A percentile compares a stretch with the other conserved stretches of the same genome.
These are phyloP conservation scores for Catonia carolina DNA, from an alignment of 2,888 invertebrate genomes.

Conservation along the genomic window DNA sequence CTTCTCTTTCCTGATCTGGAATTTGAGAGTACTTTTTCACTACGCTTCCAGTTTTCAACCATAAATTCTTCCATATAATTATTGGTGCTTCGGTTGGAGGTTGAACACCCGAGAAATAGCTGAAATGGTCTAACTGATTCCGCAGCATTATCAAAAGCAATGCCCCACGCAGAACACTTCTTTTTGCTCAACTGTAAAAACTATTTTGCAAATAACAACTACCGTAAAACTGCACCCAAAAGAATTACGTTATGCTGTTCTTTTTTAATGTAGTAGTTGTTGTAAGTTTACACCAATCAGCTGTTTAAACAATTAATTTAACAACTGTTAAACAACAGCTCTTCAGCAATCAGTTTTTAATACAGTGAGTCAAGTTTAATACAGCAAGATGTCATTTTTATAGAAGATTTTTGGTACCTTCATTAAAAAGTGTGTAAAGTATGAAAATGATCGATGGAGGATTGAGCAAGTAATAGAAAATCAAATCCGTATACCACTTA, in stretches of 20 bases:
- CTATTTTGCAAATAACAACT: slow-evolving; percentile 10
- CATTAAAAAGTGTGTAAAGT: no score
- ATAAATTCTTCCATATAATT: slow-evolving; percentile 7
- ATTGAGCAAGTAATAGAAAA: no score
- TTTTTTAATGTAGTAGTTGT: no score
- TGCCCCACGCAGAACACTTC: slow-evolving; percentile 13
- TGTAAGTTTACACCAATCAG: no score
- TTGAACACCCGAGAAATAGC: slow-evolving; percentile 13
- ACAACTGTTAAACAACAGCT: no score
- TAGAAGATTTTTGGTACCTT: no score
- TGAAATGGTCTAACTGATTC: slow-evolving; percentile 15
- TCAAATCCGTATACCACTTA: no score
- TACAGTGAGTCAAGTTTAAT: no score
- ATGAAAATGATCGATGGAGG: no score
- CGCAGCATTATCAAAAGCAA: slow-evolving; percentile 13
- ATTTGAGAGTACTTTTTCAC: slow-evolving; percentile 6
- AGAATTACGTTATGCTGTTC: slow-evolving; percentile 13
- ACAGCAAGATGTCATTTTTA: no score
- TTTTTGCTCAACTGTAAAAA: slow-evolving; percentile 8
- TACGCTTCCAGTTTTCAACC: slow-evolving; percentile 19
- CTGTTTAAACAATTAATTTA: no score
- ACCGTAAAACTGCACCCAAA: slow-evolving; percentile 1
- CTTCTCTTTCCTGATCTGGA: slow-evolving; percentile 13
- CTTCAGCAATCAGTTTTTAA: no score
- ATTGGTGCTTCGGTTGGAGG: not conserved